Base-by-base conservation (phyloP, 1,140 invertebrate genomes). In the Vanessa atalanta region DNA sequence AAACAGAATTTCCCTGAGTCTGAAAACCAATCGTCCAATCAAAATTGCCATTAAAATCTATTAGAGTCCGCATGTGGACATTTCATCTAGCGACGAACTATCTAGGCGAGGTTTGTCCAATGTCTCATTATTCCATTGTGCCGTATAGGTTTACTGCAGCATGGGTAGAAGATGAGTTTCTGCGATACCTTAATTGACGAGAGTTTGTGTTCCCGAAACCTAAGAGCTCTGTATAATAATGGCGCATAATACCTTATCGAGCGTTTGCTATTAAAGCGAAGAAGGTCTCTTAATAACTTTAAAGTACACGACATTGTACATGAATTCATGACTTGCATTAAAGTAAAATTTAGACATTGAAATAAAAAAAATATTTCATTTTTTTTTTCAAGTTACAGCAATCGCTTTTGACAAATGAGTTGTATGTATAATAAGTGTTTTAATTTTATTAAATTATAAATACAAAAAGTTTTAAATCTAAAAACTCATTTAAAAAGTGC, bases 171-270 rank as follows among this genome's bases (percentile, higher is more conserved):
- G 90, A 92, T 92, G 88, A 86, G 87, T 75, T 79, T 63, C 72
- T 74, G 73, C 85, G 90, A 92, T 92, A 92, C 84, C 88, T 92
- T 92, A 92, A 92, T 92, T 92, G 90, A 90, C 86, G 88, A 92
- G 87, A 87, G 83, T 84, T 80, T 86, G 83, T 79, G 83, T 87
- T 86, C 84, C 88, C 88, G 88, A 92, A 92, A 90, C 88, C 87
- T 86, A 83, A 89, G 84, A 86, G 83, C 86, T 81, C 86, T 88
- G 88, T 84, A 91, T 90, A 91, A 92, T 92, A 90, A 90, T 90
- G 88, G 83, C 76, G 88, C 80, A 90, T 91, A 90, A 88, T 89
- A 79, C 88, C 90, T 88, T 90, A 92, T 90, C 88, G 79, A 87
- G 85, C 82, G 76, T 75, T 63, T 63, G 47, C 51, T 50, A 65